These are phyloP conservation scores for Bettongia penicillata DNA, from an alignment of 2,113 vertebrate genomes.

Conservation along the genomic window DNA sequence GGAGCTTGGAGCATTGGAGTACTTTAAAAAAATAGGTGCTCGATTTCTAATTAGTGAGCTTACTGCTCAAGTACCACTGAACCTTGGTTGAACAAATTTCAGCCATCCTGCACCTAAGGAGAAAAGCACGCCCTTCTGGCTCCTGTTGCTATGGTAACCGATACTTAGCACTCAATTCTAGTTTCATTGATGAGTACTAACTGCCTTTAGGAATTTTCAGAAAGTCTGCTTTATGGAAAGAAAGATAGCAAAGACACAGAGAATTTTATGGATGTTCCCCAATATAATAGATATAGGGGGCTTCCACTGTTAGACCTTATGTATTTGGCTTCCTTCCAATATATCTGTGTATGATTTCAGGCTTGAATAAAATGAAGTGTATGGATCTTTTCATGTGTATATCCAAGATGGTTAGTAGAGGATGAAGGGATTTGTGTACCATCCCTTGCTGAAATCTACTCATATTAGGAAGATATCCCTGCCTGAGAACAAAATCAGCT, in stretches of 20 bases:
- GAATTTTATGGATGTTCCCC: constrained; percentile 68
- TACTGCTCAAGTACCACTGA: constrained; percentile 23
- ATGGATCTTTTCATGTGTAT: constrained; percentile 65
- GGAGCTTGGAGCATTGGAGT: not conserved
- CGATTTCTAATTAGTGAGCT: constrained; percentile 55
- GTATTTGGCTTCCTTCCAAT: constrained; percentile 28
- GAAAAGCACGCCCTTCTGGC: constrained; percentile 62
- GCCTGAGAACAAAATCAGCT: constrained; percentile 80
- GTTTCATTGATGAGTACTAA: constrained; percentile 76
- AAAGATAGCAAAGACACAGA: constrained; percentile 20
- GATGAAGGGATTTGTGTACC: constrained; percentile 52
- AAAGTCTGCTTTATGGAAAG: constrained; percentile 65
- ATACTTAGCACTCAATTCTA: constrained; percentile 77
- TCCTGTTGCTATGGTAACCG: constrained; percentile 79
- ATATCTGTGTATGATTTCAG: constrained; percentile 51
- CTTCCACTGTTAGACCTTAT: constrained; percentile 45
- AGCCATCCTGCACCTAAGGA: constrained; percentile 67
- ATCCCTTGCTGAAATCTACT: constrained; percentile 67
- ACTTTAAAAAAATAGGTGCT: constrained; percentile 38
- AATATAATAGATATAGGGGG: constrained; percentile 61
- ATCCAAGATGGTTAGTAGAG: constrained; percentile 53
- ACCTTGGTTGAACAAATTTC: constrained; percentile 61
- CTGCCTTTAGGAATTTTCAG: constrained; percentile 72
- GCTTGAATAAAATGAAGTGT: constrained; percentile 55
- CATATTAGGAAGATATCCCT: constrained; percentile 71